Evolutionary conservation across 2,113 vertebrate genomes (phyloP), one percentile per base, ranked within the genome.

Genomic region (Syngnathoides biaculeatus): DNA sequence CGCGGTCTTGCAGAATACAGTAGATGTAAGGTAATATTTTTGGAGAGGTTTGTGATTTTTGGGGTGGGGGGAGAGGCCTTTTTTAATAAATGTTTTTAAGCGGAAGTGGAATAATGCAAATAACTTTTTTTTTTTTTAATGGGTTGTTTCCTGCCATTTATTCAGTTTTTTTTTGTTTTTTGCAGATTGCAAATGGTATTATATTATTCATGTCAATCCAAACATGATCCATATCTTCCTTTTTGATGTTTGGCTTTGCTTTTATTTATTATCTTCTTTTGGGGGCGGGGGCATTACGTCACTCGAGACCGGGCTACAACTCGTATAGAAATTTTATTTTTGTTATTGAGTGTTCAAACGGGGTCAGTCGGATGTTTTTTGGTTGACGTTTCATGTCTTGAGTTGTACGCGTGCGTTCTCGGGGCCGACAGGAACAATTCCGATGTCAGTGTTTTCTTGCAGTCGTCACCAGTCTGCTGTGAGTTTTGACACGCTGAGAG

Each of bases 321-420:
- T 94, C 88, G 86, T 93, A 93, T 93, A 95, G 96, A 95, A 94
- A 93, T 96, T 96, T 91, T 96, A 95, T 98, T 96, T 97, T 96
- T 95, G 91, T 95, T 95, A 95, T 85, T 71, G 82, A 82, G 84
- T 85, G 80, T 86, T 84, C 56, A 80, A 72, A 73, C 30, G 67
- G 79, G 77, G 76, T 58, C 39, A 38, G 30, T 22, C n/a, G 68
- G 78, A 78, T 50, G 57, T 79, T 79, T 79, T 80, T 84, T 47
- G 55, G 75, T 86, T 82, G 43, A 74, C 74, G 82, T 79, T 70
- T 69, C 67, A 75, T 68, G 75, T 84, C 71, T 84, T 82, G 70
- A 79, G 77, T 79, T 70, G 73, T 57, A 9, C 8, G 55, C 67
- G 66, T 75, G 60, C 75, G 74, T 84, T 59, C 30, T 6, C 66